Evolutionary conservation across 1,140 invertebrate species (phyloP).

Genomic region (Platorchestia sp.): DNA sequence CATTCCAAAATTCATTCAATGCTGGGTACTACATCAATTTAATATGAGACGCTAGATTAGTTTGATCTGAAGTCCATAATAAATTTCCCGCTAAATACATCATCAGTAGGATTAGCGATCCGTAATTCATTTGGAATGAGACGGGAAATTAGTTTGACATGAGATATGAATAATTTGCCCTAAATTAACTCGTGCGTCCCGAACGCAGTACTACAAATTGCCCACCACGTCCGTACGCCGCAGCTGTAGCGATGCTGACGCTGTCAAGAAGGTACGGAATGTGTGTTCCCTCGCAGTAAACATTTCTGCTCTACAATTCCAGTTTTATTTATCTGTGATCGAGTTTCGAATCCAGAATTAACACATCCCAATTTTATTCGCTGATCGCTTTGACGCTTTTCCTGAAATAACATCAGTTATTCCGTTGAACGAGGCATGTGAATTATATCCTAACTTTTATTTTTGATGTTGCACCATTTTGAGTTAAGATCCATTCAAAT

Average conservation of each 20-base stretch:
- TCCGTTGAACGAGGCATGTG: background rate
- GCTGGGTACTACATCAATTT: background rate
- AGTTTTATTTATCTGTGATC: background rate
- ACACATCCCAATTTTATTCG: background rate
- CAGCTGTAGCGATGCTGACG: constrained; percentile 38
- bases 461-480: background rate
- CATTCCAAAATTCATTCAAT: too few relatives aligned
- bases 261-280: constrained; percentile 16
- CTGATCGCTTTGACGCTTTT: background rate
- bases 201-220: constrained; percentile 42
- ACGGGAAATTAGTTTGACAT: background rate
- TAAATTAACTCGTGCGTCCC: background rate
- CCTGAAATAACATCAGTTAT: background rate
- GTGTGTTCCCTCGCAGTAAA: background rate
- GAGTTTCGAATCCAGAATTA: background rate
- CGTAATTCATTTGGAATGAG: background rate
- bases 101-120: background rate
- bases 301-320: background rate
- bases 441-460: background rate
- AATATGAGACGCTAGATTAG: background rate
- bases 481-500: too few relatives aligned
- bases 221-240: background rate
- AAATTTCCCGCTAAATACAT: background rate
- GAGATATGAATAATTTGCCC: background rate
- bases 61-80: background rate